Evolutionary conservation across 1,140 invertebrate species (phyloP).

Genomic region (Lepidotrigona ventralis): DNA sequence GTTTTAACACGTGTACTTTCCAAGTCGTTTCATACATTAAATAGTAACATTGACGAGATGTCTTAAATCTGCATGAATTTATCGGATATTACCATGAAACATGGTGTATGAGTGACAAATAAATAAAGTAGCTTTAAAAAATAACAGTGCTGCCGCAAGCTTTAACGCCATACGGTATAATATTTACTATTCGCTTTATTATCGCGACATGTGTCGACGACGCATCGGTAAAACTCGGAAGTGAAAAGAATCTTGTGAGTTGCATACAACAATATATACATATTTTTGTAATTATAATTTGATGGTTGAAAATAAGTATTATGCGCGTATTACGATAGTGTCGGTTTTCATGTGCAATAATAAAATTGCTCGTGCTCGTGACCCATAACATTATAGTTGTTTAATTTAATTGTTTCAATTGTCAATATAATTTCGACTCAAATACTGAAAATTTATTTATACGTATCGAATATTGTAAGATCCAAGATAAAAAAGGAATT

Average conservation of each 20-base stretch:
- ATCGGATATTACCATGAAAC: neutral
- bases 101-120: neutral
- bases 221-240: neutral
- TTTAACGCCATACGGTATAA: slow-evolving; percentile 38
- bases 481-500: neutral
- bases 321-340: neutral
- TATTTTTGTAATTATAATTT: slow-evolving; percentile 47
- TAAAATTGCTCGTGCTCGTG: neutral
- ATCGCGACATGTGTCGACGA: neutral
- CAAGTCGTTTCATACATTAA: neutral
- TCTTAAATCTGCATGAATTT: slow-evolving; percentile 10
- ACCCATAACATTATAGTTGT: neutral
- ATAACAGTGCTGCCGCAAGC: slow-evolving; percentile 19
- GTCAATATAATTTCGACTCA: no score
- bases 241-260: slow-evolving; percentile 11
- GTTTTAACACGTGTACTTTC: slow-evolving; percentile 4
- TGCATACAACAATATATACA: slow-evolving; percentile 25
- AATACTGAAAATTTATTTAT: no score
- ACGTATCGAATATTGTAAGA: neutral
- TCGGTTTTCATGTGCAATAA: slow-evolving; percentile 33
- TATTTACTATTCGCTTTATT: slow-evolving; percentile 42
- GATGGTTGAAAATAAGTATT: slow-evolving; percentile 4
- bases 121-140: slow-evolving; percentile 23
- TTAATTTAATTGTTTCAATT: neutral
- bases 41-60: neutral